These are phyloP conservation scores for Diachrysia chrysitis DNA, from an alignment of 2,888 invertebrate species.

Conservation along the genomic window DNA sequence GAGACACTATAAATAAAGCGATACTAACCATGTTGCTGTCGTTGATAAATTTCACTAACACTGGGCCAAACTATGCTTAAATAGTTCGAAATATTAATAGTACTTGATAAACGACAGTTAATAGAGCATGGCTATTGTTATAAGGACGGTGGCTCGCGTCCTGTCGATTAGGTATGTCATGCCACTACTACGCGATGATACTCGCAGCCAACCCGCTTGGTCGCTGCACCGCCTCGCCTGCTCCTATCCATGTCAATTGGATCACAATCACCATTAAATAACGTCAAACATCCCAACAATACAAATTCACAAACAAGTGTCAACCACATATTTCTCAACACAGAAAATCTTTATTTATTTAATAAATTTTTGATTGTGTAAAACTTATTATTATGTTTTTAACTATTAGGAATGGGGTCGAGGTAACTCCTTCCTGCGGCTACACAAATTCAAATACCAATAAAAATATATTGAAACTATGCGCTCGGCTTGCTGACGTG, in stretches of 20 bases:
- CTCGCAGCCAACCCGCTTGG: slow-evolving; percentile 56
- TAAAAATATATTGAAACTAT: slow-evolving; percentile 16
- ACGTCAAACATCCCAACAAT: slow-evolving; percentile 42
- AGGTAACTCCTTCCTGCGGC: slow-evolving; percentile 46
- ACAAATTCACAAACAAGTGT: slow-evolving; percentile 48
- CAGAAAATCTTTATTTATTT: slow-evolving; percentile 37
- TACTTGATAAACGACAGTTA: slow-evolving; percentile 50
- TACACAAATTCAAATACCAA: slow-evolving; percentile 20
- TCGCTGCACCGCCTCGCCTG: slow-evolving; percentile 61
- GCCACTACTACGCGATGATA: slow-evolving; percentile 65
- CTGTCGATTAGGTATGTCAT: slow-evolving; percentile 64
- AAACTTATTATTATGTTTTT: slow-evolving; percentile 26
- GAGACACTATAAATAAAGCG: slow-evolving; percentile 12
- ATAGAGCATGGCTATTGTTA: slow-evolving; percentile 43
- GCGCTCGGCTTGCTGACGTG: background rate
- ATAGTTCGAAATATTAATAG: slow-evolving; percentile 48
- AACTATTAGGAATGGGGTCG: slow-evolving; percentile 48
- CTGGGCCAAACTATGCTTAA: slow-evolving; percentile 44
- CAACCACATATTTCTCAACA: slow-evolving; percentile 33
- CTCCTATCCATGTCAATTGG: slow-evolving; percentile 69
- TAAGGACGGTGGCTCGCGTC: slow-evolving; percentile 60
- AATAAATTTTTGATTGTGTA: slow-evolving; percentile 25
- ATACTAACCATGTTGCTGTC: slow-evolving; percentile 58
- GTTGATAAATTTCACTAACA: slow-evolving; percentile 60
- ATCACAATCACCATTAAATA: slow-evolving; percentile 64